A percentile compares a stretch with the other conserved stretches of the same genome.
Conservation (phyloP, 2,888 invertebrate species). For the Boloria euphrosyne region DNA sequence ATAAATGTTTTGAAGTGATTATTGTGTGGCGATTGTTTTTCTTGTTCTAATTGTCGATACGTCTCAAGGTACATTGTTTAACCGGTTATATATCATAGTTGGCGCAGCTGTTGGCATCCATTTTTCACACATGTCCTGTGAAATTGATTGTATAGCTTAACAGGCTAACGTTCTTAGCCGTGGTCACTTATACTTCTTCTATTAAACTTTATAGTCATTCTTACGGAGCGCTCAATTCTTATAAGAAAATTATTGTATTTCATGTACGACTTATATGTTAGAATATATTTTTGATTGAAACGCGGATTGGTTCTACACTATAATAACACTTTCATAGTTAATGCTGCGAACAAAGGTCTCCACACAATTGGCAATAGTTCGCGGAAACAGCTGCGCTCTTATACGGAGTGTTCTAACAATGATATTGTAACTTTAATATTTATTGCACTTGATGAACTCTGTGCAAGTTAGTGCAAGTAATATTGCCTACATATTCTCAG, state of each 20-base stretch:
- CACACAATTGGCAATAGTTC: slow-evolving; percentile 75
- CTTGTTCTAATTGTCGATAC: slow-evolving; percentile 51
- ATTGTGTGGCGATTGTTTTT: slow-evolving; percentile 44
- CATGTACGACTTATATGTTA: slow-evolving; percentile 15
- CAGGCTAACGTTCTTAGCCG: slow-evolving; percentile 30
- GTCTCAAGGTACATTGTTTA: slow-evolving; percentile 57
- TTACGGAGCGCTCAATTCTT: neutral
- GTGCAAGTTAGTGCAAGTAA: slow-evolving; percentile 57
- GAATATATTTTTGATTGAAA: slow-evolving; percentile 31
- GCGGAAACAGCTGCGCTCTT: slow-evolving; percentile 66
- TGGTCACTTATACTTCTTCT: slow-evolving; percentile 30
- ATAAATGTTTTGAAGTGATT: neutral
- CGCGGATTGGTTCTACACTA: slow-evolving; percentile 49
- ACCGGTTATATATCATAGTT: slow-evolving; percentile 58
- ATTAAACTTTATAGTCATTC: slow-evolving; percentile 29
- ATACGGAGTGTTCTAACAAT: slow-evolving; percentile 70
- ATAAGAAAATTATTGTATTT: slow-evolving; percentile 14
- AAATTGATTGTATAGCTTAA: slow-evolving; percentile 57
- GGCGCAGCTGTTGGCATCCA: slow-evolving; percentile 53
- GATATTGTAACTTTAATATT: slow-evolving; percentile 80
- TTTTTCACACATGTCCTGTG: slow-evolving; percentile 62
- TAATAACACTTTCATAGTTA: slow-evolving; percentile 70
- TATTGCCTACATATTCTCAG: slow-evolving; percentile 46
- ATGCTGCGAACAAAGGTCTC: slow-evolving; percentile 70
- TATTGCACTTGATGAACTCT: slow-evolving; percentile 77